Evolutionary conservation across 2,888 invertebrate genomes (phyloP).

Genomic region (Apodemia zela): DNA sequence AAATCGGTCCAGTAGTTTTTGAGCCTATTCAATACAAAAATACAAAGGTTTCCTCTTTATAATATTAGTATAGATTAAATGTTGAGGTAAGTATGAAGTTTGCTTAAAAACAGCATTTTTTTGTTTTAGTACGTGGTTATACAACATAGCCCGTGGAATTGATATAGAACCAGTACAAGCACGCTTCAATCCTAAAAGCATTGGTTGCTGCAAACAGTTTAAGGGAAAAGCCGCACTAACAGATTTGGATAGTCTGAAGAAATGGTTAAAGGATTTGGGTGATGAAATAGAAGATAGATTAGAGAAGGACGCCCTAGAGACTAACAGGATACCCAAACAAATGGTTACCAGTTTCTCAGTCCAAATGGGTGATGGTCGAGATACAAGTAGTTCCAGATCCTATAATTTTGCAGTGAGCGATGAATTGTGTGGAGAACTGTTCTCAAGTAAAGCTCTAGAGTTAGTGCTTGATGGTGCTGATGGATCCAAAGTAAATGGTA

Average conservation of each 20-base stretch:
- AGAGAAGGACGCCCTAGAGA: slow-evolving; percentile 88
- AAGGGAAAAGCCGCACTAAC: slow-evolving; percentile 88
- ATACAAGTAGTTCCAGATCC: neutral
- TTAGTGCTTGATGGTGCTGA: slow-evolving; percentile 83
- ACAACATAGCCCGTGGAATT: slow-evolving; percentile 91
- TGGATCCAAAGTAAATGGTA: slow-evolving; percentile 58
- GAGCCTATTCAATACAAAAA: too few species aligned
- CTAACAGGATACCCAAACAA: slow-evolving; percentile 88
- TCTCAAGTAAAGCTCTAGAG: slow-evolving; percentile 83
- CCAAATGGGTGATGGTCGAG: slow-evolving; percentile 71
- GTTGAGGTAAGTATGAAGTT: too few species aligned
- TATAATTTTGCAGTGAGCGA: slow-evolving; percentile 75
- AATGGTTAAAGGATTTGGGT: slow-evolving; percentile 91
- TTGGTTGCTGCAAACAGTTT: slow-evolving; percentile 97
- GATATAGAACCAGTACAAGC: slow-evolving; percentile 93
- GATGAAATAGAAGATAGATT: slow-evolving; percentile 92
- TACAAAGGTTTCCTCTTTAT: too few species aligned
- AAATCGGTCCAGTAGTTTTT: too few species aligned
- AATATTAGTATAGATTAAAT: too few species aligned
- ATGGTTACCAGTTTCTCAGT: slow-evolving; percentile 87
- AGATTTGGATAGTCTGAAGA: slow-evolving; percentile 83
- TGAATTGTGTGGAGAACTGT: slow-evolving; percentile 83
- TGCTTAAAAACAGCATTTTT: neutral
- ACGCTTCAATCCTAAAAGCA: slow-evolving; percentile 93
- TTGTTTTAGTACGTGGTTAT: slow-evolving; percentile 86